phyloP scores from a whole-genome alignment of 2,888 invertebrate species.

The Acanthoscelides obtectus region DNA sequence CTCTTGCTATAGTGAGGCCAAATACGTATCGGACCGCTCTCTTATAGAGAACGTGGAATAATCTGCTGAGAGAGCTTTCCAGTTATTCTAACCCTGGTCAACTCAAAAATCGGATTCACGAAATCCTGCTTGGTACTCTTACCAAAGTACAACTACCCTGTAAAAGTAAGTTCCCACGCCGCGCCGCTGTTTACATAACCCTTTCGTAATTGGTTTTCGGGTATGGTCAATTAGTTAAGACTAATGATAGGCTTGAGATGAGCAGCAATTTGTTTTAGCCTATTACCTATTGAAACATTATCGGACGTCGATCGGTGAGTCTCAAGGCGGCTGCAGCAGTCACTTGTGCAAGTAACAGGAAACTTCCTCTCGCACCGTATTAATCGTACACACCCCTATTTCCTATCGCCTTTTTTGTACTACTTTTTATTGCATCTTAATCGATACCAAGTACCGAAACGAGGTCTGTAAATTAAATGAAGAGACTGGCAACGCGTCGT shows the following conservation, averaged over 20 bases:
- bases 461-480: too few species aligned
- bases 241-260: conserved; percentile 42
- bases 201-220: conserved; percentile 44
- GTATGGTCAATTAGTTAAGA: conserved; percentile 45
- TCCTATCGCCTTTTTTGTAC: conserved; percentile 10
- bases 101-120: too few species aligned
- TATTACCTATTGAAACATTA: conserved; percentile 45
- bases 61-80: too few species aligned
- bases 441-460: too few species aligned
- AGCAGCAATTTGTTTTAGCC: background rate
- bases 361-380: conserved; percentile 5
- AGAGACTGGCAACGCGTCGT: too few species aligned
- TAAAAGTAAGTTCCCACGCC: background rate
- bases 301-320: conserved; percentile 36
- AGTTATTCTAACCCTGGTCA: too few species aligned
- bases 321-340: conserved; percentile 37
- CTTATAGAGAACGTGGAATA: too few species aligned
- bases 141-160: background rate
- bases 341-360: conserved; percentile 18
- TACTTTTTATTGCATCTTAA: too few species aligned
- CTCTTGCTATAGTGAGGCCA: too few species aligned
- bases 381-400: background rate
- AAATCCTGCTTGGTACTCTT: too few species aligned
- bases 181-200: conserved; percentile 39
- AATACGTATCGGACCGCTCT: too few species aligned